Evolutionary conservation across 2,797 vertebrate genomes (phyloP).

Genomic region (Prunella strophiata): DNA sequence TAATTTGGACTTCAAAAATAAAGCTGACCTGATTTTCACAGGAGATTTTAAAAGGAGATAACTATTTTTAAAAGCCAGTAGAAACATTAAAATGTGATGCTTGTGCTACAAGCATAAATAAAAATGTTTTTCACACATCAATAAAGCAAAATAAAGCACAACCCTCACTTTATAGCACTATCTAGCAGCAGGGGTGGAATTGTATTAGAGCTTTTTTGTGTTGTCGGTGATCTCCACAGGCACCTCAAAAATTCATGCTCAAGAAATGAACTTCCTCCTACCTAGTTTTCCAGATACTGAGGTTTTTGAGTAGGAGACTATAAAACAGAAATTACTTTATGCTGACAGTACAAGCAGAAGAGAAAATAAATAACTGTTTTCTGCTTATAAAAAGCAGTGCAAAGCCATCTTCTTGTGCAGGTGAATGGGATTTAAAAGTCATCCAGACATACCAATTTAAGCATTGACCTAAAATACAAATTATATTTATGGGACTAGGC

Average conservation of each 20-base stretch:
- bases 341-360: not conserved
- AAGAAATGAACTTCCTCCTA: not conserved
- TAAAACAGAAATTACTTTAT: not conserved
- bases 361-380: not conserved
- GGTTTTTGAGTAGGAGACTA: not conserved
- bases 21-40: slow-evolving; percentile 15
- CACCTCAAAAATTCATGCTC: not conserved
- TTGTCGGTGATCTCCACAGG: not conserved
- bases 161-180: not conserved
- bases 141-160: not conserved
- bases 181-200: not conserved
- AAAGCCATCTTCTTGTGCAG: not conserved
- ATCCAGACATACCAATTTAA: not conserved
- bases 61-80: not conserved
- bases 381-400: not conserved
- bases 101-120: not conserved
- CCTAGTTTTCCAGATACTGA: not conserved
- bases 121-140: not conserved
- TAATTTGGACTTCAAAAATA: not conserved
- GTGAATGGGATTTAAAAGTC: not conserved
- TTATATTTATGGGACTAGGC: accelerated
- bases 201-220: not conserved
- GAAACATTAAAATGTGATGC: not conserved
- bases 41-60: not conserved
- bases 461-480: not conserved